phyloP scores from a whole-genome alignment of 1,140 invertebrate genomes.

The Ceratina japonica region DNA sequence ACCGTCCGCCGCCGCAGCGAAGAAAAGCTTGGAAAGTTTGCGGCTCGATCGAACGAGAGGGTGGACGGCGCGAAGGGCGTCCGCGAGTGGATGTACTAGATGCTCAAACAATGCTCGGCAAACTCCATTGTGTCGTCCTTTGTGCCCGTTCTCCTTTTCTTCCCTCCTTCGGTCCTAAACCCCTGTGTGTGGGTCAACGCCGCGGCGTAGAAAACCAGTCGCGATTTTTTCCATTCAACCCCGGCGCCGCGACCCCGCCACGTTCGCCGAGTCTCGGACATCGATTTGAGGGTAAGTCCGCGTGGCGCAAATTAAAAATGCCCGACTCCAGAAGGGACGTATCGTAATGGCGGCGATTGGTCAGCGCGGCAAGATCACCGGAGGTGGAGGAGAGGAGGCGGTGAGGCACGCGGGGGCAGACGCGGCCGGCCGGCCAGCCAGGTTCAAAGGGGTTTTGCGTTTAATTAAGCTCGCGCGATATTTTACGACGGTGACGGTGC shows the following conservation, averaged over 20 bases:
- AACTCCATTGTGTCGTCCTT: conserved; percentile 48
- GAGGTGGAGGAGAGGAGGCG: not conserved
- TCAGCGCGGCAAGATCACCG: not conserved
- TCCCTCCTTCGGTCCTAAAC: not conserved
- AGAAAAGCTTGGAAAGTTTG: conserved; percentile 52
- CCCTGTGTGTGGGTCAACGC: conserved; percentile 15
- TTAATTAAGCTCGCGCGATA: conserved; percentile 40
- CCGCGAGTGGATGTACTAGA: conserved; percentile 54
- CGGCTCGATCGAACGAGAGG: conserved; percentile 34
- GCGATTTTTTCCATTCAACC: not conserved
- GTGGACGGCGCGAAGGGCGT: conserved; percentile 17
- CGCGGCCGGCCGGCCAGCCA: not conserved
- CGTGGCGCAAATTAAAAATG: no score
- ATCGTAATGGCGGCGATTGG: no score
- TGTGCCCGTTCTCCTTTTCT: conserved; percentile 21
- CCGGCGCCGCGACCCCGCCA: no score
- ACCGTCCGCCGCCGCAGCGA: conserved; percentile 10
- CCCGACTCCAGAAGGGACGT: no score
- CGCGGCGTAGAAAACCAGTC: conserved; percentile 2
- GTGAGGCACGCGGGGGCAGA: not conserved
- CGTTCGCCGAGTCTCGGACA: no score
- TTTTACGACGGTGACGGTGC: conserved; percentile 18
- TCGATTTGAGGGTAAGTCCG: not conserved
- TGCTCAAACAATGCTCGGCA: conserved; percentile 55
- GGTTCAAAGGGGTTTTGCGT: conserved; percentile 18